phyloP scores from a whole-genome alignment of 2,797 vertebrate genomes.

The Sebastes goodei region DNA sequence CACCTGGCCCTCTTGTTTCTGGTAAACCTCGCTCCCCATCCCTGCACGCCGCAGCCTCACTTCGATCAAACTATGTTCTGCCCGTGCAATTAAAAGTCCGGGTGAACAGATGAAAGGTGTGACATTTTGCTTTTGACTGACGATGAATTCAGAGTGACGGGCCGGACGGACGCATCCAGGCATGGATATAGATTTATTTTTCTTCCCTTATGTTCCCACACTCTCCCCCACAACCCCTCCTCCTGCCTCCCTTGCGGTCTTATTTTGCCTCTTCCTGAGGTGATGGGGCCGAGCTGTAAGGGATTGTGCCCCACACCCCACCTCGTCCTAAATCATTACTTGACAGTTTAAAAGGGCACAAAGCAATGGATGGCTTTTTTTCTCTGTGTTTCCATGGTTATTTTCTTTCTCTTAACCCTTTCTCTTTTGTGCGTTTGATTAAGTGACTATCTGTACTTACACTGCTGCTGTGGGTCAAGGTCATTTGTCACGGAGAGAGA shows the following conservation, averaged over 20 bases:
- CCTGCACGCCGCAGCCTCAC: conserved; percentile 1
- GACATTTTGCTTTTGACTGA: conserved; percentile 75
- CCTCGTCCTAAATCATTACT: conserved; percentile 77
- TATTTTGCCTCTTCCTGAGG: conserved; percentile 53
- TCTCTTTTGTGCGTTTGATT: conserved; percentile 66
- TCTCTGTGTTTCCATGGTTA: conserved; percentile 68
- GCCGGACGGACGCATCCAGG: conserved; percentile 49
- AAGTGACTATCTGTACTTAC: conserved; percentile 60
- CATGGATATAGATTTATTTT: conserved; percentile 73
- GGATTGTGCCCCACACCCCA: conserved; percentile 55
- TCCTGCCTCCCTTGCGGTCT: conserved; percentile 31
- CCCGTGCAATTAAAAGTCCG: conserved; percentile 73
- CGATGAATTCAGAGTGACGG: conserved; percentile 69
- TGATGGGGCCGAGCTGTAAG: conserved; percentile 55
- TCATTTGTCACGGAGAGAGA: conserved; percentile 55
- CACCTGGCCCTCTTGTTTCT: conserved; percentile 46
- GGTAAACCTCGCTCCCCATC: conserved; percentile 10
- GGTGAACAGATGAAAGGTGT: conserved; percentile 69
- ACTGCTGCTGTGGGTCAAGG: conserved; percentile 56
- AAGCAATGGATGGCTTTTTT: conserved; percentile 69
- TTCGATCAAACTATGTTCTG: conserved; percentile 53
- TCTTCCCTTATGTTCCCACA: conserved; percentile 16
- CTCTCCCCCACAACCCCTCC: conserved; percentile 13
- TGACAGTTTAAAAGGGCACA: conserved; percentile 81
- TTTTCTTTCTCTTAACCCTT: conserved; percentile 64